Percentiles rank a stretch among this genome's conserved stretches.
phyloP scores from a whole-genome alignment of 2,888 invertebrate species.

The Lucinisca nassula region DNA sequence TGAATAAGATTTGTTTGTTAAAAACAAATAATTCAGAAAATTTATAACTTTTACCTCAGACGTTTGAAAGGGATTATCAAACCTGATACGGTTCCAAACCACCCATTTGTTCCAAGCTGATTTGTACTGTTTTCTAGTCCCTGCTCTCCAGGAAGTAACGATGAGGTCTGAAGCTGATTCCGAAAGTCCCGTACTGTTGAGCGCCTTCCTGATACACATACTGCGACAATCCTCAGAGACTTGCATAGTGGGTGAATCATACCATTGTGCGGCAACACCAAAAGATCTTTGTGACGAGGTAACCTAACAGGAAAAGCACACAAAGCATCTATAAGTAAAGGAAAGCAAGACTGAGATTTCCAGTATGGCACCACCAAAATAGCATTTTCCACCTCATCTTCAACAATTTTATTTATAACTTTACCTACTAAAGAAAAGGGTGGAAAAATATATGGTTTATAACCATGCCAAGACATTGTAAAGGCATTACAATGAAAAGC shows the following conservation, averaged over 20 bases:
- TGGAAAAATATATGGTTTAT: conserved; percentile 56
- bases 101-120: conserved; percentile 51
- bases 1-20: background rate
- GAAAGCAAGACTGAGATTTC: conserved; percentile 57
- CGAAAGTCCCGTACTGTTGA: conserved; percentile 45
- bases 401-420: conserved; percentile 33
- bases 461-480: conserved; percentile 44
- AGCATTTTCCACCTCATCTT: conserved; percentile 35
- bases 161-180: conserved; percentile 28
- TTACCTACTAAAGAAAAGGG: conserved; percentile 37
- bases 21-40: conserved; percentile 19
- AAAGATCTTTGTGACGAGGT: conserved; percentile 44
- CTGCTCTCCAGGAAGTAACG: conserved; percentile 25
- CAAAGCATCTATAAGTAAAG: conserved; percentile 32
- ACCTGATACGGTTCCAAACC: conserved; percentile 47
- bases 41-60: conserved; percentile 31
- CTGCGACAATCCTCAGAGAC: conserved; percentile 25
- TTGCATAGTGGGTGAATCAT: conserved; percentile 34
- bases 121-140: conserved; percentile 49
- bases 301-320: conserved; percentile 50
- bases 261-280: conserved; percentile 40
- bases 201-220: conserved; percentile 43
- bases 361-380: conserved; percentile 51
- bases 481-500: conserved; percentile 44
- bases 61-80: conserved; percentile 38